Percentiles rank a stretch among this genome's conserved stretches.
Conservation (phyloP, 2,888 invertebrate genomes). For the Phortica okadai region DNA sequence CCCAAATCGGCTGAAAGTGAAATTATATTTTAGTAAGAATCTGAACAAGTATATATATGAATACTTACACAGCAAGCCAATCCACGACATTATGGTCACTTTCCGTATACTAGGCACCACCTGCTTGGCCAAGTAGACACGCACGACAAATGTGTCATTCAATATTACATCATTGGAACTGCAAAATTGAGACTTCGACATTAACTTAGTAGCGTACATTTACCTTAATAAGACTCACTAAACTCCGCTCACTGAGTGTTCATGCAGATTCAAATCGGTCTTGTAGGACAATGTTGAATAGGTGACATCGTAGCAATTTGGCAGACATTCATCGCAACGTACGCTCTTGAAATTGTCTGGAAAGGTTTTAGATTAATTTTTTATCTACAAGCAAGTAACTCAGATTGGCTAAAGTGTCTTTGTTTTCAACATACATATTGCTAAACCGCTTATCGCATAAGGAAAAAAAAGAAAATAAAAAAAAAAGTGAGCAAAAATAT, state of each 20-base stretch:
- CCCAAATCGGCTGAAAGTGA: slow-evolving; percentile 72
- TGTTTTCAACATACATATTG: no score
- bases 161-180: slow-evolving; percentile 58
- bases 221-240: slow-evolving; percentile 63
- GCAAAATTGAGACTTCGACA: neutral
- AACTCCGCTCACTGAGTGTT: slow-evolving; percentile 68
- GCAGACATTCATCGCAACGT: slow-evolving; percentile 73
- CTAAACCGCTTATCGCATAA: no score
- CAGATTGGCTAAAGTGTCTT: no score
- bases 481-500: no score
- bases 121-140: slow-evolving; percentile 74
- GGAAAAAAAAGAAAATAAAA: no score
- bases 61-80: slow-evolving; percentile 71
- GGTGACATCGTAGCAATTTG: slow-evolving; percentile 75
- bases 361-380: slow-evolving; percentile 17
- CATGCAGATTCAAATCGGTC: slow-evolving; percentile 71
- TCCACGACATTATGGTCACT: slow-evolving; percentile 75
- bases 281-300: slow-evolving; percentile 72
- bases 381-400: neutral
- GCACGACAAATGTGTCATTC: slow-evolving; percentile 68
- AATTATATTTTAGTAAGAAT: neutral
- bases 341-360: slow-evolving; percentile 72
- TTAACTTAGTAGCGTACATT: neutral
- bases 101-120: slow-evolving; percentile 73
- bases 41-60: no score